Conservation (phyloP, 2,113 vertebrate genomes). For the Nannospalax galili region DNA sequence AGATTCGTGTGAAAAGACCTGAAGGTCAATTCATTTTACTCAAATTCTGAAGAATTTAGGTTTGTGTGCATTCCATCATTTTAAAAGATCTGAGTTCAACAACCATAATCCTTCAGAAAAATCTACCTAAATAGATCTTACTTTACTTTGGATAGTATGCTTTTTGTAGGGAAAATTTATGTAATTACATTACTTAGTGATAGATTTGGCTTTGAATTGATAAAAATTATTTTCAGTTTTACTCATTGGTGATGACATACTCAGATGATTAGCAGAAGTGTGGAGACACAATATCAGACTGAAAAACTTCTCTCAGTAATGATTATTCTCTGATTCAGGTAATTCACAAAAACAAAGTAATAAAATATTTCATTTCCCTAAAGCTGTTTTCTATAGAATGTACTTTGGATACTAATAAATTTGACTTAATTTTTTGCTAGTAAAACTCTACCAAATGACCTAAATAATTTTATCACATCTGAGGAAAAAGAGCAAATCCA, state of each 20-base stretch:
- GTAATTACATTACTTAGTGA: not conserved
- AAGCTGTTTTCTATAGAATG: not conserved
- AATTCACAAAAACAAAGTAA: not conserved
- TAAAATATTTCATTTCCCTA: not conserved
- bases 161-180: not conserved
- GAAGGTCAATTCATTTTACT: too few relatives aligned
- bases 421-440: not conserved
- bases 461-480: not conserved
- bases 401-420: not conserved
- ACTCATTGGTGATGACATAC: not conserved
- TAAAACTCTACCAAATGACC: not conserved
- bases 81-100: conserved; percentile 38
- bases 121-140: not conserved
- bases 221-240: not conserved
- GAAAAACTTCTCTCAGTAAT: not conserved
- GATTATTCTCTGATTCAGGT: not conserved
- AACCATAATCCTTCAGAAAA: not conserved
- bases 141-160: not conserved
- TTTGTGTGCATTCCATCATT: not conserved
- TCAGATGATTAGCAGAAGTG: not conserved
- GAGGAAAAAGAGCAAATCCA: not conserved
- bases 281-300: not conserved
- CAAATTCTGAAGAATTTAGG: conserved; percentile 2
- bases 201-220: not conserved
- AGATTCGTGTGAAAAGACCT: not conserved